Evolutionary conservation across 1,140 invertebrate genomes (phyloP).

Genomic region (Atta cephalotes): DNA sequence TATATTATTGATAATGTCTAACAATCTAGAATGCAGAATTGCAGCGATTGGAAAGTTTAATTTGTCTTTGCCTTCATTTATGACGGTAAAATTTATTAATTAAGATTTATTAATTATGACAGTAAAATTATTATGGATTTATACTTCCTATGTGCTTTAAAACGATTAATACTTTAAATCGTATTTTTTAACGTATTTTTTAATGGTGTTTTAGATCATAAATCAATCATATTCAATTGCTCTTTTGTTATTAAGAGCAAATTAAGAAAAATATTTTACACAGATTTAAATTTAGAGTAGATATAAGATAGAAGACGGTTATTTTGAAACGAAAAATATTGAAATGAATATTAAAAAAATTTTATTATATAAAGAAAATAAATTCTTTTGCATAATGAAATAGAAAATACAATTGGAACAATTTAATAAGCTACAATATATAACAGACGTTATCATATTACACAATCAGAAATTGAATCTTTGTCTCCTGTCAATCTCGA

Average conservation of each 20-base stretch:
- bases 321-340: not conserved
- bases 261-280: not conserved
- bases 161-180: not conserved
- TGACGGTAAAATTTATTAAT: conserved; percentile 60
- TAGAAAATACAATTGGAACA: not conserved
- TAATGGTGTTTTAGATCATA: conserved; percentile 25
- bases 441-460: not conserved
- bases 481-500: not conserved
- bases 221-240: conserved; percentile 45
- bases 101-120: conserved; percentile 61
- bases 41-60: conserved; percentile 59
- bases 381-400: not conserved
- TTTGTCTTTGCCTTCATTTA: conserved; percentile 69
- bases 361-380: too few relatives aligned
- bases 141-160: not conserved
- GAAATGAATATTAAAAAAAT: not conserved
- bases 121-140: conserved; percentile 40
- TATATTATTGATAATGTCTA: conserved; percentile 53
- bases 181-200: not conserved
- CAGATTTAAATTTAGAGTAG: not conserved
- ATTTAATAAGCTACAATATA: not conserved
- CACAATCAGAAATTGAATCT: not conserved
- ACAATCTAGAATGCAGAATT: conserved; percentile 68
- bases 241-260: conserved; percentile 17
- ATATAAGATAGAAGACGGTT: not conserved